phyloP scores from a whole-genome alignment of 1,140 invertebrate genomes.

The Cydia amplana region DNA sequence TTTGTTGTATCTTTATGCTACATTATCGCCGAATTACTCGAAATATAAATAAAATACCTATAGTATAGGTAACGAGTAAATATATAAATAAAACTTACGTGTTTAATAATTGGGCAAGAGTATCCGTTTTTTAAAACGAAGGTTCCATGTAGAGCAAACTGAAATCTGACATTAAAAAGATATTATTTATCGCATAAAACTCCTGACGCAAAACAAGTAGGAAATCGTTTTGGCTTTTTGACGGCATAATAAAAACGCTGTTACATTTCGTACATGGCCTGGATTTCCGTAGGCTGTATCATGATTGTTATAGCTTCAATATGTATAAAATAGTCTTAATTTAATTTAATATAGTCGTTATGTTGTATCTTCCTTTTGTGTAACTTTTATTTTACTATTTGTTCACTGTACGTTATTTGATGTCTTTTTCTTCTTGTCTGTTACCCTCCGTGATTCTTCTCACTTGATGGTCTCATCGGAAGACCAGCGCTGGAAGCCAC shows the following conservation, averaged over 20 bases:
- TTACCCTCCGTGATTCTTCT: no score
- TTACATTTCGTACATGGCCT: conserved; percentile 7
- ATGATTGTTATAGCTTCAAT: no score
- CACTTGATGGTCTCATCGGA: no score
- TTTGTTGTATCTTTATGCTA: not conserved
- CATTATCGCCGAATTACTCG: not conserved
- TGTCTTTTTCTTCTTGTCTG: no score
- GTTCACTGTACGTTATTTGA: no score
- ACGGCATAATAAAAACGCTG: conserved; percentile 47
- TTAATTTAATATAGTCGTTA: no score
- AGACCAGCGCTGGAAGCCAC: no score
- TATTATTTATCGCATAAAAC: conserved; percentile 60
- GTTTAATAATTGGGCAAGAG: not conserved
- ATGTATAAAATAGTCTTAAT: no score
- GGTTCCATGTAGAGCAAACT: conserved; percentile 3
- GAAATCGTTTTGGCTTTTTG: conserved; percentile 47
- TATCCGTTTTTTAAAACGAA: not conserved
- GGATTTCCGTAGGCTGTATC: not conserved
- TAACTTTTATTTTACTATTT: no score
- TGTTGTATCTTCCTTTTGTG: no score
- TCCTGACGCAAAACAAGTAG: conserved; percentile 56
- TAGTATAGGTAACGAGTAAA: not conserved
- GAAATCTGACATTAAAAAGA: conserved; percentile 49
- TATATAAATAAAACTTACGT: not conserved
- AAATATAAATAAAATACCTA: not conserved